Evolutionary conservation across 2,797 vertebrate species (phyloP).

Genomic region (Halcyon leucocephala): DNA sequence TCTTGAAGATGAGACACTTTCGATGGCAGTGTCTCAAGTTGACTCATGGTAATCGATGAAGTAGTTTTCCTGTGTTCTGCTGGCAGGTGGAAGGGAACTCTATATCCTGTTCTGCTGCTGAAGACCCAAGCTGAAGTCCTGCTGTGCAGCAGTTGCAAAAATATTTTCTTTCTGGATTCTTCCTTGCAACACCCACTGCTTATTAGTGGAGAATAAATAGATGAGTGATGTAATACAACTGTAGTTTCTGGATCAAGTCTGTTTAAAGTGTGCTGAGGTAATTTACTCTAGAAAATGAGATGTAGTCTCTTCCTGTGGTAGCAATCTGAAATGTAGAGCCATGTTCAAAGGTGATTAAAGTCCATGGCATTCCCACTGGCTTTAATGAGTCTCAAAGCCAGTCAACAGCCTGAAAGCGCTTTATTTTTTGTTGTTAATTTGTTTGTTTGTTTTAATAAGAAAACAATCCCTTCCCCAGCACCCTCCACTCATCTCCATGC

Average conservation of each 20-base stretch:
- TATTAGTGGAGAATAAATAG: not conserved
- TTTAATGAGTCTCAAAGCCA: not conserved
- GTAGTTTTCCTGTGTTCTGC: not conserved
- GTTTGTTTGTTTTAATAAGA: not conserved
- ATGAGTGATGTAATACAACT: not conserved
- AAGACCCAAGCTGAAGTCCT: not conserved
- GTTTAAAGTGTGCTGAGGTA: not conserved
- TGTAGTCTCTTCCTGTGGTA: not conserved
- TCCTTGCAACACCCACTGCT: not conserved
- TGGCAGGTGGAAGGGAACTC: not conserved
- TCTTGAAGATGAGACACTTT: not conserved
- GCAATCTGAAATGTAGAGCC: not conserved
- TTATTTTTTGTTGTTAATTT: not conserved
- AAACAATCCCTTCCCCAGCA: not conserved
- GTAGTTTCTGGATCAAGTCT: not conserved
- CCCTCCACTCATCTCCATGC: not conserved
- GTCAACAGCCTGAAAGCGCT: not conserved
- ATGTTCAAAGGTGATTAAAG: not conserved
- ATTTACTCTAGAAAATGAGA: not conserved
- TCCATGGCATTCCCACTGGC: not conserved
- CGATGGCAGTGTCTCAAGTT: not conserved
- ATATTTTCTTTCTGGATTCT: not conserved
- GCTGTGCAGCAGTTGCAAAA: not conserved
- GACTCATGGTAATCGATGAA: not conserved
- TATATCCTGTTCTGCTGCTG: not conserved